Evolutionary conservation across 35 echinoderm and acorn worm species (phyloP).

Genomic region (Apostichopus californicus): DNA sequence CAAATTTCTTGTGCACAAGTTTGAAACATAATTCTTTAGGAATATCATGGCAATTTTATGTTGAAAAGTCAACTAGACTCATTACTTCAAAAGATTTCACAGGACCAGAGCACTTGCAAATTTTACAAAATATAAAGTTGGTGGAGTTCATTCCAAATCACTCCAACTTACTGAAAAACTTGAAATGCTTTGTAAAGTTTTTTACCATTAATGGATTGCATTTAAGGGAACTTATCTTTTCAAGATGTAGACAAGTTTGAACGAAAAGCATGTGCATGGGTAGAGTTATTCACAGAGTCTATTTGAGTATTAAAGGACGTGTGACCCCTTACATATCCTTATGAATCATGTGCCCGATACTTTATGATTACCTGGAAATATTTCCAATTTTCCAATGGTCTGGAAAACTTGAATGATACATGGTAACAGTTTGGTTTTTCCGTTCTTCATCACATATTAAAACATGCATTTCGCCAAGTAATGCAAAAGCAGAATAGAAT

Average conservation of each 20-base stretch:
- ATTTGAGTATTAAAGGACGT: too few species aligned
- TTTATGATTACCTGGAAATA: slow-evolving; percentile 24
- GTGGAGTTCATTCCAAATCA: slow-evolving; percentile 12
- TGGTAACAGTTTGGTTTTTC: slow-evolving; percentile 23
- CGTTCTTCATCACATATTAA: slow-evolving; percentile 12
- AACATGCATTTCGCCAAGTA: slow-evolving; percentile 21
- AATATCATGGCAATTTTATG: background rate
- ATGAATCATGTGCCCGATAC: too few species aligned
- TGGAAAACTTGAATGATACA: slow-evolving; percentile 33
- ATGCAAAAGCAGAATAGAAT: slow-evolving; percentile 15
- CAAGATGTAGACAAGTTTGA: background rate
- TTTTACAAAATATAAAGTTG: background rate
- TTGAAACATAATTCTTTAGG: background rate
- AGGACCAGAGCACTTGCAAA: background rate
- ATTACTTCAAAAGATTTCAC: slow-evolving; percentile 5
- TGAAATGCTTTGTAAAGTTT: background rate
- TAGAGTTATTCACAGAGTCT: too few species aligned
- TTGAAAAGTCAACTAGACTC: background rate
- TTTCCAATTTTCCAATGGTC: slow-evolving; percentile 16
- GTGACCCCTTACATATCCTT: too few species aligned
- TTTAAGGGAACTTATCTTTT: background rate
- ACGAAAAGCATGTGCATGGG: background rate
- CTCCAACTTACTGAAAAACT: background rate
- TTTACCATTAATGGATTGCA: background rate
- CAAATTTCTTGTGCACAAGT: background rate